Evolutionary conservation across 2,888 invertebrate genomes (phyloP).

Genomic region (Spodoptera littoralis): DNA sequence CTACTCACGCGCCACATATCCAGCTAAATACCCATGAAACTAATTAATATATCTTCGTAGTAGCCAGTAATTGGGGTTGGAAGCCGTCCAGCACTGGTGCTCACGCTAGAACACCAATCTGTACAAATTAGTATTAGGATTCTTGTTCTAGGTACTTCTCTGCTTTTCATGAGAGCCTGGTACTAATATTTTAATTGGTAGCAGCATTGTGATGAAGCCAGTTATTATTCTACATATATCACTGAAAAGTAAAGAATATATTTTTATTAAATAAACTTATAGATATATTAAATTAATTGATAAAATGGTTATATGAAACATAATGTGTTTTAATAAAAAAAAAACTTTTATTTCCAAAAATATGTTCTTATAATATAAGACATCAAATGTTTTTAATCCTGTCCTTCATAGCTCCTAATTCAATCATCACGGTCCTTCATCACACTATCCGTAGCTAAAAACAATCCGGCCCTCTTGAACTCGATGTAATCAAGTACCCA

Average conservation of each 20-base stretch:
- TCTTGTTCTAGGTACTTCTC: slow-evolving; percentile 7
- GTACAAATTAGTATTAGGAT: slow-evolving; percentile 36
- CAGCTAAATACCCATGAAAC: slow-evolving; percentile 19
- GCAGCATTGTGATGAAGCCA: too few relatives aligned
- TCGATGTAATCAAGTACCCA: slow-evolving; percentile 25
- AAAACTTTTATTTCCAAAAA: too few relatives aligned
- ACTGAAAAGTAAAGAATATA: too few relatives aligned
- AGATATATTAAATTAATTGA: too few relatives aligned
- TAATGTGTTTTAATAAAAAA: too few relatives aligned
- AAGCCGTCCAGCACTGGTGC: slow-evolving; percentile 31
- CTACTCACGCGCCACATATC: slow-evolving; percentile 7
- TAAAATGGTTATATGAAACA: too few relatives aligned
- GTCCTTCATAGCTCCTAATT: too few relatives aligned
- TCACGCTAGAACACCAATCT: slow-evolving; percentile 29
- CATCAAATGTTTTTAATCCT: too few relatives aligned
- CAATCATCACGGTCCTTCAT: neutral
- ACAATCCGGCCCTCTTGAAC: slow-evolving; percentile 10
- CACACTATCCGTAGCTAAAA: slow-evolving; percentile 6
- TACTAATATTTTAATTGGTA: neutral
- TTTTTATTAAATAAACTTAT: too few relatives aligned
- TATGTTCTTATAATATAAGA: too few relatives aligned
- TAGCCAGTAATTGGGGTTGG: slow-evolving; percentile 41
- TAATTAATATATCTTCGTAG: slow-evolving; percentile 22
- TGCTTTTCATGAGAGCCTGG: slow-evolving; percentile 16
- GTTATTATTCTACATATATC: too few relatives aligned